Evolutionary conservation across 2,888 invertebrate genomes (phyloP).

Genomic region (Lathronympha strigana): DNA sequence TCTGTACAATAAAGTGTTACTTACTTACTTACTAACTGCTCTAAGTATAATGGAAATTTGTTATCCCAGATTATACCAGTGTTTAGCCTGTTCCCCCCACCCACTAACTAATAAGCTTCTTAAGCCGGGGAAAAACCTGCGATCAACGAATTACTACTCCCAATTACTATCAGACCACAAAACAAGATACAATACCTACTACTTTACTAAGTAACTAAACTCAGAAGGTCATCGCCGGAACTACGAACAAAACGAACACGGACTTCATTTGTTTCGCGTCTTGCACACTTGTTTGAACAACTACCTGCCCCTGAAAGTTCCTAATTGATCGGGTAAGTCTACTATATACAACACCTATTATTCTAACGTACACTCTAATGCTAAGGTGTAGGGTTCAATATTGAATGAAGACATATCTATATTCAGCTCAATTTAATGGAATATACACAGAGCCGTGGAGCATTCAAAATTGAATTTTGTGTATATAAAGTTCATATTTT

Average conservation of each 20-base stretch:
- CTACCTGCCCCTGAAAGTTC: constrained; percentile 30
- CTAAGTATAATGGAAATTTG: too few relatives aligned
- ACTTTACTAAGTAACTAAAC: constrained; percentile 5
- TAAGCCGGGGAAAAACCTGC: too few relatives aligned
- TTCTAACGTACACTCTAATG: not conserved
- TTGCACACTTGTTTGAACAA: constrained; percentile 29
- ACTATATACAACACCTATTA: not conserved
- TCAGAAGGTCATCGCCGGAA: constrained; percentile 17
- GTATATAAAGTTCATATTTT: constrained; percentile 19
- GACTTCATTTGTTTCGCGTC: constrained; percentile 29
- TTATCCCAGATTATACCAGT: too few relatives aligned
- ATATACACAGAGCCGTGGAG: not conserved
- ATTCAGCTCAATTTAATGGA: constrained; percentile 12
- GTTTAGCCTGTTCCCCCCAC: too few relatives aligned
- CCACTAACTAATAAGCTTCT: too few relatives aligned
- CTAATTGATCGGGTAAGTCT: constrained; percentile 25
- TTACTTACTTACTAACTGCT: too few relatives aligned
- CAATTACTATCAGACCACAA: too few relatives aligned
- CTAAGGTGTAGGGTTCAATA: not conserved
- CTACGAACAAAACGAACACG: not conserved
- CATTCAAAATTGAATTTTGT: constrained; percentile 19
- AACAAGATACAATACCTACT: not conserved
- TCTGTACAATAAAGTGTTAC: too few relatives aligned
- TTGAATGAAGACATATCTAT: not conserved
- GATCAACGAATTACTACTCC: too few relatives aligned